Percentiles rank a stretch among this genome's conserved stretches.
phyloP scores from a whole-genome alignment of 1,140 invertebrate genomes.

The Psilanteris sp. region DNA sequence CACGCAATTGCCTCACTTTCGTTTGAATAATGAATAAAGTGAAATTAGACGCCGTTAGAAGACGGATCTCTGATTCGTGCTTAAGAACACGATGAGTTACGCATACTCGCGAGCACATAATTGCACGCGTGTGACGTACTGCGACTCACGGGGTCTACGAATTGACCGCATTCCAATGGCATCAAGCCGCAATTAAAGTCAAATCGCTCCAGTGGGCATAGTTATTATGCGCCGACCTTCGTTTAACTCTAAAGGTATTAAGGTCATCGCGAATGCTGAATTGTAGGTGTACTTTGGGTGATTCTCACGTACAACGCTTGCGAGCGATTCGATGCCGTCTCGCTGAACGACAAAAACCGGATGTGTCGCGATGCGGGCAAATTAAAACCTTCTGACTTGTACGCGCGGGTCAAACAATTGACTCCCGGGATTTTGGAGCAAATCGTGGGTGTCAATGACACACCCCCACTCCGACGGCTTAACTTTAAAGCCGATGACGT shows the following conservation, averaged over 20 bases:
- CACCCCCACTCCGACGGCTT: too few species aligned
- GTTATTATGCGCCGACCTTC: slow-evolving; percentile 54
- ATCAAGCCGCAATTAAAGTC: slow-evolving; percentile 64
- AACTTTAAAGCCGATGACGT: background rate
- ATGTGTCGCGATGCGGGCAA: background rate
- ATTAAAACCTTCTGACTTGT: too few species aligned
- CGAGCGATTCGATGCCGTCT: background rate
- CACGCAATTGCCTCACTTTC: slow-evolving; percentile 46
- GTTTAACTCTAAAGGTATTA: slow-evolving; percentile 60
- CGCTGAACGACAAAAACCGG: too few species aligned
- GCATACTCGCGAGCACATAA: too few species aligned
- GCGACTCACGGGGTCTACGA: slow-evolving; percentile 26
- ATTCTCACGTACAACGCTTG: slow-evolving; percentile 5
- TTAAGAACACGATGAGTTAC: too few species aligned
- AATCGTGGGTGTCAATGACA: too few species aligned
- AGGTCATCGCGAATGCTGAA: slow-evolving; percentile 25
- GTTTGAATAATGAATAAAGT: slow-evolving; percentile 46
- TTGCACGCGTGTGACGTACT: background rate
- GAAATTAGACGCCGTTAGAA: slow-evolving; percentile 32
- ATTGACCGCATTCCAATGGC: slow-evolving; percentile 66
- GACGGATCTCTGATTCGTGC: slow-evolving; percentile 51
- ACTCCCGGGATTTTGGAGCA: too few species aligned
- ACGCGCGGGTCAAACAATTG: too few species aligned
- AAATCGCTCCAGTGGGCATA: slow-evolving; percentile 51
- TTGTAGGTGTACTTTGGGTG: slow-evolving; percentile 25